Percentiles rank a stretch among this genome's conserved stretches.
phyloP scores from a whole-genome alignment of 2,888 invertebrate species.

The Masnerella sp. region DNA sequence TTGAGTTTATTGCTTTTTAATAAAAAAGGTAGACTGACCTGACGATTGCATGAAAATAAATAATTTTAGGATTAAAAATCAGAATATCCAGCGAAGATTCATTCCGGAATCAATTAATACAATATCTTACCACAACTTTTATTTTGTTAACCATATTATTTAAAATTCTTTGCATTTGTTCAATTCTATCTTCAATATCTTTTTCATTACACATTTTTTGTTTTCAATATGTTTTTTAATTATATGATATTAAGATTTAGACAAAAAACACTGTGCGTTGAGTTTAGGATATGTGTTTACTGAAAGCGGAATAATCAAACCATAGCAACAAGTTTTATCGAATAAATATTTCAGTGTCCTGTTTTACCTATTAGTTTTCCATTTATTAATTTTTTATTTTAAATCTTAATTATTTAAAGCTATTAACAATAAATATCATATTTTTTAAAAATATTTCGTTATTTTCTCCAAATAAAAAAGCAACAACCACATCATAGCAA shows the following conservation, averaged over 20 bases:
- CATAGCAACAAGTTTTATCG: too few species aligned
- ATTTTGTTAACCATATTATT: conserved; percentile 9
- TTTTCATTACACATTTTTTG: background rate
- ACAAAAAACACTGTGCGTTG: background rate
- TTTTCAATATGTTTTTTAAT: background rate
- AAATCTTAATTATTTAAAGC: too few species aligned
- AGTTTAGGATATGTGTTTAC: too few species aligned
- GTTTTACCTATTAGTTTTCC: too few species aligned
- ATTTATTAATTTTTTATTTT: too few species aligned
- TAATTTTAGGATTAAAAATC: background rate
- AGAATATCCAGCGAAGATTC: background rate
- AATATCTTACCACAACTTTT: conserved; percentile 19
- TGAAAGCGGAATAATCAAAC: too few species aligned
- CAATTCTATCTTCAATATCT: conserved; percentile 11
- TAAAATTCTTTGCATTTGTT: conserved; percentile 27
- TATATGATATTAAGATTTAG: background rate
- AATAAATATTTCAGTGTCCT: too few species aligned
- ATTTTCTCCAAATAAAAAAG: too few species aligned
- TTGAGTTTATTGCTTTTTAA: conserved; percentile 13
- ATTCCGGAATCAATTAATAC: background rate
- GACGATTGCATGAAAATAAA: background rate
- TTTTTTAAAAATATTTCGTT: too few species aligned
- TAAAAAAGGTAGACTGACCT: conserved; percentile 22
- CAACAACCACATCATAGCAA: too few species aligned
- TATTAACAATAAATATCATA: too few species aligned